phyloP scores from a whole-genome alignment of 2,797 vertebrate species.

The Hyperoplus lanceolatus region DNA sequence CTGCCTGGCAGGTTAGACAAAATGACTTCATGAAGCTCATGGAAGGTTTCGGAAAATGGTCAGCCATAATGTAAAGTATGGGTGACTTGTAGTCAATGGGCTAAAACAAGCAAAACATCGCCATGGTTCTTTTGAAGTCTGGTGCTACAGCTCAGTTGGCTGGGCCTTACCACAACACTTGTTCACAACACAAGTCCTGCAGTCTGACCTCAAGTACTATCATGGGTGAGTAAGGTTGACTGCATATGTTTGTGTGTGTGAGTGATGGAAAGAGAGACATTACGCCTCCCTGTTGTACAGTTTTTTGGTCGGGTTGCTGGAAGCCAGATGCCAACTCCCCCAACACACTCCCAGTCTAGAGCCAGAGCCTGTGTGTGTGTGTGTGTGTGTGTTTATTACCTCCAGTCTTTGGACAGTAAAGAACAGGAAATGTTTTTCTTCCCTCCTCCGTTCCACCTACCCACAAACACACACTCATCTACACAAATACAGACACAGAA shows the following conservation, averaged over 20 bases:
- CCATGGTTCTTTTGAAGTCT: conserved; percentile 49
- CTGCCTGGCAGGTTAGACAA: conserved; percentile 15
- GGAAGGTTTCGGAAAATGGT: conserved; percentile 45
- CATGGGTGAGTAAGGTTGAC: conserved; percentile 10
- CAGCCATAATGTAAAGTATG: conserved; percentile 32
- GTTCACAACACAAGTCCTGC: conserved; percentile 29
- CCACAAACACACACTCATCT: conserved; percentile 6
- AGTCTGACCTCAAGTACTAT: conserved; percentile 53
- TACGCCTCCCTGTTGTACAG: conserved; percentile 59
- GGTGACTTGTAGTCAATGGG: conserved; percentile 52
- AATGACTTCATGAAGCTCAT: conserved; percentile 22
- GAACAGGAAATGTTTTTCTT: conserved; percentile 83
- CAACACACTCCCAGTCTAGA: conserved; percentile 59
- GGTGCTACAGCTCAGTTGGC: conserved; percentile 4
- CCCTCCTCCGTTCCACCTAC: conserved; percentile 60
- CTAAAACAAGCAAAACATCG: conserved; percentile 47
- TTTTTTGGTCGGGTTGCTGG: conserved; percentile 72
- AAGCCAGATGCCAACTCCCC: conserved; percentile 73
- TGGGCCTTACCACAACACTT: conserved; percentile 25
- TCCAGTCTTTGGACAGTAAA: conserved; percentile 80
- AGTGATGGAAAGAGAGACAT: conserved; percentile 26
- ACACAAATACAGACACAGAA: not conserved
- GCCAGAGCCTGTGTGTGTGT: conserved; percentile 62
- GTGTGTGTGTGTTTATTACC: conserved; percentile 67
- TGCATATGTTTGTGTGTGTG: not conserved